Evolutionary conservation across 2,888 invertebrate genomes (phyloP).

Genomic region (Mantis religiosa): DNA sequence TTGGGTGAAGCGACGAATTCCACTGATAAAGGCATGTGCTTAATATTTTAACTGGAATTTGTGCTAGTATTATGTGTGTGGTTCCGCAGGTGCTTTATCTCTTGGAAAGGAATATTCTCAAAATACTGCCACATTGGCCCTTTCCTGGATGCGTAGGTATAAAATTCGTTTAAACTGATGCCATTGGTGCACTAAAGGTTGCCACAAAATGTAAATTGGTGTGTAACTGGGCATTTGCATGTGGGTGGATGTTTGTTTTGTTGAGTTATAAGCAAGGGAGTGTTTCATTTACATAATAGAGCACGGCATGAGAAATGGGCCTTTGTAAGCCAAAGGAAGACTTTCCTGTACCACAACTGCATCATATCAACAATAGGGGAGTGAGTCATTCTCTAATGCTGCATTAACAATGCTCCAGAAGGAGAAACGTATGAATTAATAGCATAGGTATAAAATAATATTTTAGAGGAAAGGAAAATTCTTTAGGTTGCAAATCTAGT

Average conservation of each 20-base stretch:
- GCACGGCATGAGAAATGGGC: neutral
- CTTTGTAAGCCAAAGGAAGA: neutral
- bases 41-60: too few relatives aligned
- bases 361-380: neutral
- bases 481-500: too few relatives aligned
- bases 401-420: neutral
- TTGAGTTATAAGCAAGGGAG: neutral
- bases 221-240: neutral
- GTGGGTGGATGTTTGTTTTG: neutral
- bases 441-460: too few relatives aligned
- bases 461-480: too few relatives aligned
- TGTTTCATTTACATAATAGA: neutral
- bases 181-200: neutral
- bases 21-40: too few relatives aligned
- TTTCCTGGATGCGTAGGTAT: neutral
- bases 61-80: too few relatives aligned
- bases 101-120: too few relatives aligned
- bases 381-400: neutral
- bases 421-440: too few relatives aligned
- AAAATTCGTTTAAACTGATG: neutral
- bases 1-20: too few relatives aligned
- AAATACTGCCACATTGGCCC: neutral
- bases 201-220: neutral
- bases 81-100: too few relatives aligned
- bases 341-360: neutral